Evolutionary conservation across 2,797 vertebrate genomes (phyloP).

Genomic region (Enteromius treurensis): DNA sequence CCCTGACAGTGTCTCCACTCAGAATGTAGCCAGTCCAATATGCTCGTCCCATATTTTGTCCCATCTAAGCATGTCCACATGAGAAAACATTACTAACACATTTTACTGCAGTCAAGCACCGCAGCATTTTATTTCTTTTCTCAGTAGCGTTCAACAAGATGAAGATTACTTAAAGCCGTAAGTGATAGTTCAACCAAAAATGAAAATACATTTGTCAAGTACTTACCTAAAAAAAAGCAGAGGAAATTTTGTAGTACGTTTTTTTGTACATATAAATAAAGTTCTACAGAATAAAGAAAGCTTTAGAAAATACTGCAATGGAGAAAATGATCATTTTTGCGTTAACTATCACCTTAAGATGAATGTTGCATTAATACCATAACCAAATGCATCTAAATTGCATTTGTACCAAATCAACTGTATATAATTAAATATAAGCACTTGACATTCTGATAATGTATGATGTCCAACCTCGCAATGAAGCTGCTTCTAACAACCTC

Average conservation of each 20-base stretch:
- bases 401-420: background rate
- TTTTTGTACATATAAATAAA: background rate
- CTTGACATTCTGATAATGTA: background rate
- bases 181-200: background rate
- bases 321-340: background rate
- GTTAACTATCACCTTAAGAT: background rate
- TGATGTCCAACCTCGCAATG: constrained; percentile 5
- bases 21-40: constrained; percentile 60
- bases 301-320: background rate
- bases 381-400: background rate
- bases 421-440: background rate
- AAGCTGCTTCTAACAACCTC: background rate
- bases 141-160: background rate
- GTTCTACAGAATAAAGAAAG: background rate
- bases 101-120: constrained; percentile 10
- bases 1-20: constrained; percentile 48
- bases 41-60: constrained; percentile 52
- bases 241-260: background rate
- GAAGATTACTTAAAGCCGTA: background rate
- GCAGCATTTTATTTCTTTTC: background rate
- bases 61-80: constrained; percentile 27
- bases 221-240: background rate
- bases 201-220: background rate
- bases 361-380: background rate
- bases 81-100: constrained; percentile 13